These are phyloP conservation scores for Neotragus moschatus DNA, from an alignment of 2,113 vertebrate species.

Conservation along the genomic window DNA sequence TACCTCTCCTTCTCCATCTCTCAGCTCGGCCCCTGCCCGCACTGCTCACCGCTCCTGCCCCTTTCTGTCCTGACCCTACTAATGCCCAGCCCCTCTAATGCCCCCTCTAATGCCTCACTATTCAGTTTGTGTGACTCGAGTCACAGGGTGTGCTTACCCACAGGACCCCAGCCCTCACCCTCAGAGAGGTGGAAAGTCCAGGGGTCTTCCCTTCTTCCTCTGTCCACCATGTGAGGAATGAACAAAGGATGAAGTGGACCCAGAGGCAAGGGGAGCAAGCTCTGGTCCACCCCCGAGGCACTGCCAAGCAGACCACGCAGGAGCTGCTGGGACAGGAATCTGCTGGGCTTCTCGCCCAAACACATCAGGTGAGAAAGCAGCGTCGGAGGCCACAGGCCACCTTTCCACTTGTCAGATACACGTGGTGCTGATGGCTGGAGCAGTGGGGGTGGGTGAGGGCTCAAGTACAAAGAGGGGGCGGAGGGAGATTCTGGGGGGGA, in stretches of 20 bases:
- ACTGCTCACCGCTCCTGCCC: too few species aligned
- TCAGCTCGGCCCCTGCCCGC: not conserved
- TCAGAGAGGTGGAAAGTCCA: not conserved
- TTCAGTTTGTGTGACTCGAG: not conserved
- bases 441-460: not conserved
- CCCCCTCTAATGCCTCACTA: accelerated
- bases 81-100: too few species aligned
- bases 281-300: accelerated
- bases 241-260: not conserved
- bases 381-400: not conserved
- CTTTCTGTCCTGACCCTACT: accelerated
- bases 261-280: not conserved
- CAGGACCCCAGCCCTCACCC: accelerated
- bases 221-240: not conserved
- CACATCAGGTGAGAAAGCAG: not conserved
- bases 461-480: not conserved
- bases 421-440: not conserved
- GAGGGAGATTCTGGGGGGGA: not conserved
- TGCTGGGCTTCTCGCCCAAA: not conserved
- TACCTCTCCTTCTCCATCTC: not conserved
- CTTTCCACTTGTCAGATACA: not conserved
- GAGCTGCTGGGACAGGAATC: not conserved
- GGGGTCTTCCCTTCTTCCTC: not conserved
- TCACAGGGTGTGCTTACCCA: not conserved
- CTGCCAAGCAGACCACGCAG: accelerated